Conservation (phyloP, 2,797 vertebrate genomes). For the Sebastes reedi region DNA sequence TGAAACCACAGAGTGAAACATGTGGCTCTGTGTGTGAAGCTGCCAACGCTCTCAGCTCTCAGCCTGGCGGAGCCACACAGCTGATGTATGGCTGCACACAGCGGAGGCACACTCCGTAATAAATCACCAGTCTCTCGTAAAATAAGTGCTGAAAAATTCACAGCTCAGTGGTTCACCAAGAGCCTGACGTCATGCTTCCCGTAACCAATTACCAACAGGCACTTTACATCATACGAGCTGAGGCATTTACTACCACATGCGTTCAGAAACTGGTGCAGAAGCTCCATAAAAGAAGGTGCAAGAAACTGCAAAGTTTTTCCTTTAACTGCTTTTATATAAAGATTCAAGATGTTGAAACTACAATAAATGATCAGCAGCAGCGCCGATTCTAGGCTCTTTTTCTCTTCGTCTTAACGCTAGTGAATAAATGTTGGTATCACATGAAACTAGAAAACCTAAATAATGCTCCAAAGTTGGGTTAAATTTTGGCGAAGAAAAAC, state of each 20-base stretch:
- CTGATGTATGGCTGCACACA: not conserved
- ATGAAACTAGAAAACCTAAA: too few relatives aligned
- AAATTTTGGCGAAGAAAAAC: too few relatives aligned
- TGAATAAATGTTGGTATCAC: too few relatives aligned
- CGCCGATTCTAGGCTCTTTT: too few relatives aligned
- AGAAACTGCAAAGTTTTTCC: not conserved
- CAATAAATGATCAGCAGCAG: not conserved
- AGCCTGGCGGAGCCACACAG: not conserved
- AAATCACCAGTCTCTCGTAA: constrained; percentile 32
- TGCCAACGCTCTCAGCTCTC: not conserved
- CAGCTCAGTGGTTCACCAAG: not conserved
- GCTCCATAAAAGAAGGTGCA: not conserved
- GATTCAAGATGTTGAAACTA: not conserved
- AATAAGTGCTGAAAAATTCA: constrained; percentile 10
- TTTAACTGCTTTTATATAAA: not conserved
- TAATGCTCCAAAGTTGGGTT: too few relatives aligned
- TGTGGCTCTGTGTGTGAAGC: not conserved
- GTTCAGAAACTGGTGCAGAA: not conserved
- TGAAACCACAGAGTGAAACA: not conserved
- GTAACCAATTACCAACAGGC: not conserved
- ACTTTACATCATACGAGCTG: not conserved
- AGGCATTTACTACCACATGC: not conserved
- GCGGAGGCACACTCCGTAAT: not conserved
- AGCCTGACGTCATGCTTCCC: constrained; percentile 34
- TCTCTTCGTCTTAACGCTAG: too few relatives aligned